These are phyloP conservation scores for Micropterix aruncella DNA, from an alignment of 2,888 invertebrate species.

Conservation along the genomic window DNA sequence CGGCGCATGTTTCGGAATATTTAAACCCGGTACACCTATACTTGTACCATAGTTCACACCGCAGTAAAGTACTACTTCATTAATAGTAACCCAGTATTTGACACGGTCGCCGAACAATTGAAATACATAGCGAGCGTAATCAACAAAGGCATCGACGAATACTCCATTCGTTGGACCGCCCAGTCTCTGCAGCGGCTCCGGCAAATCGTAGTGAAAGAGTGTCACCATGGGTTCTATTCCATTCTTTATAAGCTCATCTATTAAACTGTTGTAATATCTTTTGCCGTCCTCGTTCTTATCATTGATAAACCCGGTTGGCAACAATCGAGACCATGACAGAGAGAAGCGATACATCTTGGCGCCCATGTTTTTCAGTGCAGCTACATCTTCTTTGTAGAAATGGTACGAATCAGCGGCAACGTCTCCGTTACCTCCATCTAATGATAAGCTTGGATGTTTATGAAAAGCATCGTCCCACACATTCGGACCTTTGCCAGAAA, in stretches of 20 bases:
- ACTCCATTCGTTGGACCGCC: not conserved
- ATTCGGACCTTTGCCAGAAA: constrained; percentile 22
- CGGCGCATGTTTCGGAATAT: not conserved
- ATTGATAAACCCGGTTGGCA: not conserved
- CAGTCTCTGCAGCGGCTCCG: not conserved
- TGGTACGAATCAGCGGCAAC: constrained; percentile 24
- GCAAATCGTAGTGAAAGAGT: not conserved
- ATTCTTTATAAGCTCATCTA: not conserved
- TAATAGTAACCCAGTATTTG: not conserved
- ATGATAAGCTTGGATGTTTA: constrained; percentile 24
- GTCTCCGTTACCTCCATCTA: constrained; percentile 30
- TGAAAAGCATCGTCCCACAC: constrained; percentile 39
- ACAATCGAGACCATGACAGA: not conserved
- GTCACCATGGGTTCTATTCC: not conserved
- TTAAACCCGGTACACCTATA: not conserved
- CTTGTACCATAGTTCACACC: not conserved
- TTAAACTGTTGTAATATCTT: not conserved
- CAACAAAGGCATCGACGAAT: not conserved
- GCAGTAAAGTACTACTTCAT: not conserved
- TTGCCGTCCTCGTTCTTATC: not conserved
- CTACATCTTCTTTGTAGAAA: not conserved
- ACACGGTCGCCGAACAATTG: not conserved
- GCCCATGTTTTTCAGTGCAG: not conserved
- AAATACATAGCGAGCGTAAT: not conserved
- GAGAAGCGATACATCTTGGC: not conserved